These are phyloP conservation scores for Nesogale talazaci DNA, from an alignment of 2,113 vertebrate genomes.

Conservation along the genomic window DNA sequence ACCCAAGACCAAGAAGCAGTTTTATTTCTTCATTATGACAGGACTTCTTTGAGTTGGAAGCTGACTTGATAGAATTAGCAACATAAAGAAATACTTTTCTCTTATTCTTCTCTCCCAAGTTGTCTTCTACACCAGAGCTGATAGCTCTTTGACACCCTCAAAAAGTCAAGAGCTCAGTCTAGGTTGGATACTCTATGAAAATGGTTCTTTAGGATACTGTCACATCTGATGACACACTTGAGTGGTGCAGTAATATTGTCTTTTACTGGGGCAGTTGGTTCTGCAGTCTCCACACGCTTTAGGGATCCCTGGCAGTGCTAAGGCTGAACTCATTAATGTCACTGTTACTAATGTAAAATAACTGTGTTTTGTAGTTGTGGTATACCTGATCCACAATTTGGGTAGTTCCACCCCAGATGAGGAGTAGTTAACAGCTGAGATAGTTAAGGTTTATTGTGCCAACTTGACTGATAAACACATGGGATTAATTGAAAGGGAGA, in stretches of 20 bases:
- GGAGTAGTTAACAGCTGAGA: too few relatives aligned
- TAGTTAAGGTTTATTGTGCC: too few relatives aligned
- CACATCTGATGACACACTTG: rapidly evolving
- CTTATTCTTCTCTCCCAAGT: background rate
- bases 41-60: background rate
- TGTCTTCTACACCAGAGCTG: too few relatives aligned
- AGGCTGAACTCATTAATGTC: too few relatives aligned
- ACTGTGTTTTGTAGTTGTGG: too few relatives aligned
- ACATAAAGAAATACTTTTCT: rapidly evolving
- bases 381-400: too few relatives aligned
- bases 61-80: too few relatives aligned
- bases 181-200: background rate
- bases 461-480: too few relatives aligned
- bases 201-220: rapidly evolving
- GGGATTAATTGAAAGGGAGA: too few relatives aligned
- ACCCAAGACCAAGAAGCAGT: background rate
- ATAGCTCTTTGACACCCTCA: background rate
- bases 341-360: too few relatives aligned
- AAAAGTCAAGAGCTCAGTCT: background rate
- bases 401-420: background rate
- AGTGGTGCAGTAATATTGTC: rapidly evolving
- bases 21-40: background rate
- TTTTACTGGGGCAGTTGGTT: background rate
- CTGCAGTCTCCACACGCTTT: too few relatives aligned
- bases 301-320: background rate